Conservation (phyloP, 2,888 invertebrate species). For the Spialia ferax region DNA sequence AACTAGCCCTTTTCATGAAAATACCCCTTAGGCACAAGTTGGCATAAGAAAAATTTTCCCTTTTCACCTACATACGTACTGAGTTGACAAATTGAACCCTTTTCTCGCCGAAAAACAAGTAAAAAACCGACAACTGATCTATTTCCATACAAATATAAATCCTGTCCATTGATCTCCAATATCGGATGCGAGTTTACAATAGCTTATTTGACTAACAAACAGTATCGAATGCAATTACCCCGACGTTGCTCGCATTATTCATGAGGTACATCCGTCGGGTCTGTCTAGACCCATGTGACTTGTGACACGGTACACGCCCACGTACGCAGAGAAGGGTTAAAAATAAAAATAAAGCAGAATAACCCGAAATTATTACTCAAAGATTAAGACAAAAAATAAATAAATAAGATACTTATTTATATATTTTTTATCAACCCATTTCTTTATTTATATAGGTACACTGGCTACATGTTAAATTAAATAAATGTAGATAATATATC, state of each 20-base stretch:
- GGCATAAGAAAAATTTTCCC: too few relatives aligned
- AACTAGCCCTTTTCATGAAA: too few relatives aligned
- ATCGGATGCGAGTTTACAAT: slow-evolving; percentile 71
- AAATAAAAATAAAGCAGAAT: too few relatives aligned
- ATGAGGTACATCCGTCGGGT: slow-evolving; percentile 72
- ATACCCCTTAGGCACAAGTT: too few relatives aligned
- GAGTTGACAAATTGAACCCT: background rate
- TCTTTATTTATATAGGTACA: too few relatives aligned
- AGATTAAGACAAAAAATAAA: too few relatives aligned
- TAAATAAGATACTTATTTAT: too few relatives aligned
- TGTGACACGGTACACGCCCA: slow-evolving; percentile 3
- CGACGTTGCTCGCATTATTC: slow-evolving; percentile 69
- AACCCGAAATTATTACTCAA: too few relatives aligned
- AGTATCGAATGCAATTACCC: slow-evolving; percentile 76
- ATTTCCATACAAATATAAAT: background rate
- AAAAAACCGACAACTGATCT: background rate
- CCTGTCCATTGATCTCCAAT: slow-evolving; percentile 45
- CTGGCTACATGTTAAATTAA: too few relatives aligned
- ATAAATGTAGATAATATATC: too few relatives aligned
- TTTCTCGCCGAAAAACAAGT: background rate
- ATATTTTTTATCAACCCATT: too few relatives aligned
- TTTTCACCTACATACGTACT: too few relatives aligned
- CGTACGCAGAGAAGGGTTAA: background rate
- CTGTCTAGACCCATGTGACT: slow-evolving; percentile 28
- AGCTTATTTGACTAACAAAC: slow-evolving; percentile 84